Conservation (phyloP, 2,797 vertebrate species). For the Emydoidea blandingii region DNA sequence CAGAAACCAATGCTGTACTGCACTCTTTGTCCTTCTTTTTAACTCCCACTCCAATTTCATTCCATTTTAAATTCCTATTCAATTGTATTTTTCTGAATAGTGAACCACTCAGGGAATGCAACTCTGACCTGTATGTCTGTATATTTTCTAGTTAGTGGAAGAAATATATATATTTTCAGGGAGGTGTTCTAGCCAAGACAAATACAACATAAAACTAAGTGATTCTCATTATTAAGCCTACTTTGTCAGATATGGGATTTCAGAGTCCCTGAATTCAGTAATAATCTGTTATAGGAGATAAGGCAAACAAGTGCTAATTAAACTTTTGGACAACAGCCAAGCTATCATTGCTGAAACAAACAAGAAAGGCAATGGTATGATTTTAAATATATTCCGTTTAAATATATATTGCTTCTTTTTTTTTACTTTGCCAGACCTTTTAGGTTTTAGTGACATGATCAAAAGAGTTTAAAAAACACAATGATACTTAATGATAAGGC, state of each 20-base stretch:
- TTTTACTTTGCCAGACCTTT: slow-evolving; percentile 17
- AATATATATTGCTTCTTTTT: not conserved
- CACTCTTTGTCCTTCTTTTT: slow-evolving; percentile 57
- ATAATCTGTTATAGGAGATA: slow-evolving; percentile 70
- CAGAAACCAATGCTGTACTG: slow-evolving; percentile 54
- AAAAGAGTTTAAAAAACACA: not conserved
- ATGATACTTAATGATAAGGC: not conserved
- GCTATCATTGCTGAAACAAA: slow-evolving; percentile 4
- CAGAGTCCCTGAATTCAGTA: slow-evolving; percentile 56
- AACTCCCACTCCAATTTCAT: slow-evolving; percentile 50
- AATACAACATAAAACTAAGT: slow-evolving; percentile 27
- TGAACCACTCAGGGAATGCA: slow-evolving; percentile 61
- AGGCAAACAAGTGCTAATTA: slow-evolving; percentile 74
- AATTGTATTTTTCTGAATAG: slow-evolving; percentile 59
- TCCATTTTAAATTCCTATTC: slow-evolving; percentile 73
- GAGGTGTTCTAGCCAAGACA: slow-evolving; percentile 46
- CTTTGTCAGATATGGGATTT: slow-evolving; percentile 49
- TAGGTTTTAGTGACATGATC: not conserved
- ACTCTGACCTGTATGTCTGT: slow-evolving; percentile 60
- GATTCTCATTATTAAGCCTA: slow-evolving; percentile 62
- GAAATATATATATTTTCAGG: slow-evolving; percentile 28
- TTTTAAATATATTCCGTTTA: not conserved
- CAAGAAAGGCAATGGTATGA: not conserved
- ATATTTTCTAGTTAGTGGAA: slow-evolving; percentile 61
- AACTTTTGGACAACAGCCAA: slow-evolving; percentile 64